Percentiles rank a stretch among this genome's conserved stretches.
Conservation (phyloP, 2,888 invertebrate species). For the Eupithecia inturbata region DNA sequence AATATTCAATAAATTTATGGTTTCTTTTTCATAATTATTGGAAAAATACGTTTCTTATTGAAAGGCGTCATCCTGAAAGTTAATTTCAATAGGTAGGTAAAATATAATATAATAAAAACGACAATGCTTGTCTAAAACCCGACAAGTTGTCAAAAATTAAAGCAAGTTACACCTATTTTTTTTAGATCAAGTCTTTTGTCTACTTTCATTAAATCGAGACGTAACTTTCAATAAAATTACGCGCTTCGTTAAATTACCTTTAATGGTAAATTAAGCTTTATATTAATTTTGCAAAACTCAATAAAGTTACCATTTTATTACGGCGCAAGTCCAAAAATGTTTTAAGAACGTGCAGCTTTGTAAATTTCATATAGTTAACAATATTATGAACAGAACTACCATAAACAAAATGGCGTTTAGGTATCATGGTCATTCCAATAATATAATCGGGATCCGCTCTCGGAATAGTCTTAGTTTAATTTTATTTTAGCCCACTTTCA, state of each 20-base stretch:
- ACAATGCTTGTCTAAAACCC: not conserved
- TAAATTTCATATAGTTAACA: not conserved
- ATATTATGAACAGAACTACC: too few species aligned
- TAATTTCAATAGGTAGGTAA: not conserved
- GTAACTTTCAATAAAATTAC: conserved; percentile 13
- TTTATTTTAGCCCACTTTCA: too few species aligned
- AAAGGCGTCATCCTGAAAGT: not conserved
- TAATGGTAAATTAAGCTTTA: conserved; percentile 5
- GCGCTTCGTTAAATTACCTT: conserved; percentile 2
- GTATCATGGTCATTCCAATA: too few species aligned
- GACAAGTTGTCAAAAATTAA: not conserved
- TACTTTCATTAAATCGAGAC: not conserved
- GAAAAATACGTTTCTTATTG: not conserved
- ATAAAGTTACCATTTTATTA: not conserved
- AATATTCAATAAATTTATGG: not conserved
- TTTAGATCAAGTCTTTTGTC: not conserved
- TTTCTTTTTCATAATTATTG: not conserved
- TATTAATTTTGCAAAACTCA: not conserved
- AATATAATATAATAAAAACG: not conserved
- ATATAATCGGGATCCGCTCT: too few species aligned
- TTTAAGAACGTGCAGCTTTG: not conserved
- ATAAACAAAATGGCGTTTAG: too few species aligned
- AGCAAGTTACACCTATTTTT: not conserved
- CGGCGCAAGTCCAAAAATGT: not conserved
- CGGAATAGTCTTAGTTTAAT: too few species aligned